phyloP scores from a whole-genome alignment of 2,888 invertebrate genomes.

The Chaetogeoica ovagalla region DNA sequence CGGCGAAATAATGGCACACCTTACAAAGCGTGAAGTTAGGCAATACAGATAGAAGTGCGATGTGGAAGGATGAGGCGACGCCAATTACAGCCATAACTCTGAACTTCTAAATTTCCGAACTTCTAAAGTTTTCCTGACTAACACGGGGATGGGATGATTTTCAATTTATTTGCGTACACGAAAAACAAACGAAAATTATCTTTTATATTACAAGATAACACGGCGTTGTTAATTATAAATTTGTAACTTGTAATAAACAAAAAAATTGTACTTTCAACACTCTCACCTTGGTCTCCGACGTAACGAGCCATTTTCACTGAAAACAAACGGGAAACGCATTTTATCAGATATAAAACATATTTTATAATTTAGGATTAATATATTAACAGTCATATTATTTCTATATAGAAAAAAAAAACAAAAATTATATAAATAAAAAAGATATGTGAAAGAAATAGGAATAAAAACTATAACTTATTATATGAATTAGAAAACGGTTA shows the following conservation, averaged over 20 bases:
- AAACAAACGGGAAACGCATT: constrained; percentile 65
- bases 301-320: constrained; percentile 88
- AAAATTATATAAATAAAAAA: no score
- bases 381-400: no score
- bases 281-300: constrained; percentile 81
- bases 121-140: constrained; percentile 18
- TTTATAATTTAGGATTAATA: no score
- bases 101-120: constrained; percentile 26
- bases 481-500: no score
- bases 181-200: background rate
- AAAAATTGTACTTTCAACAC: constrained; percentile 57
- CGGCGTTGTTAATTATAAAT: background rate
- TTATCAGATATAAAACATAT: background rate
- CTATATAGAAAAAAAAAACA: no score
- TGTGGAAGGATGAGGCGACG: no score
- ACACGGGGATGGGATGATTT: background rate
- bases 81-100: background rate
- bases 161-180: constrained; percentile 20
- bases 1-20: background rate
- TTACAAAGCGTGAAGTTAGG: constrained; percentile 10
- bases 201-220: background rate
- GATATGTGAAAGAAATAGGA: no score
- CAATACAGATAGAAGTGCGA: background rate
- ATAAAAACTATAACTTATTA: no score
- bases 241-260: background rate